Conservation (phyloP, 1,140 invertebrate genomes). For the Musca vetustissima region DNA sequence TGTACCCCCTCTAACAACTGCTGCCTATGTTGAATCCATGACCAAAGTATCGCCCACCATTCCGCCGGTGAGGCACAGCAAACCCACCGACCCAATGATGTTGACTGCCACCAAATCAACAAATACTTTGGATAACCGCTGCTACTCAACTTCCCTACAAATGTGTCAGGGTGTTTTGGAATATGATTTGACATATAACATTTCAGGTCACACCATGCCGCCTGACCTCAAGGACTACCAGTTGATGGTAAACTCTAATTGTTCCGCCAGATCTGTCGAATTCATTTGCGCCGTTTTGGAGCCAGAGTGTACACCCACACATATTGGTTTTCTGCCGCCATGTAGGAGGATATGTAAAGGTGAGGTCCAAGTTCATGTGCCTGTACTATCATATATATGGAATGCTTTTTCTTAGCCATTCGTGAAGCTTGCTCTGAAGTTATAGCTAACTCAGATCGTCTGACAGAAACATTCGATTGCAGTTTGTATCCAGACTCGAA, state of each 20-base stretch:
- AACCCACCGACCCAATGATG: constrained; percentile 52
- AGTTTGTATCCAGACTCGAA: constrained; percentile 62
- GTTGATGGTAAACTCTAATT: constrained; percentile 62
- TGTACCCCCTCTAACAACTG: constrained; percentile 49
- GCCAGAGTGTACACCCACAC: constrained; percentile 64
- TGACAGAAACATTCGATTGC: constrained; percentile 63
- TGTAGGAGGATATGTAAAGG: constrained; percentile 69
- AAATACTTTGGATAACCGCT: constrained; percentile 42
- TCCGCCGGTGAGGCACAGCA: constrained; percentile 52
- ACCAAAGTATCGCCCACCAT: constrained; percentile 63
- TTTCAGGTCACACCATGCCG: constrained; percentile 36
- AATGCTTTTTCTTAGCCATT: no score
- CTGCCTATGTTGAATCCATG: constrained; percentile 58
- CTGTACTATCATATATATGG: no score
- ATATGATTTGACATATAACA: constrained; percentile 62
- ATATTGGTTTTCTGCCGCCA: constrained; percentile 61
- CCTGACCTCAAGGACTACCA: constrained; percentile 38
- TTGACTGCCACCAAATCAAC: constrained; percentile 49
- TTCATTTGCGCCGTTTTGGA: constrained; percentile 67
- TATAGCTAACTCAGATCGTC: constrained; percentile 58
- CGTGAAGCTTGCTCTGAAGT: constrained; percentile 65
- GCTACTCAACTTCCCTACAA: constrained; percentile 47
- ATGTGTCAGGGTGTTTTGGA: constrained; percentile 64
- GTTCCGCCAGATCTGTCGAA: constrained; percentile 63
- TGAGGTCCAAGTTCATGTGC: constrained; percentile 41